A percentile compares a stretch with the other conserved stretches of the same genome.
These are phyloP conservation scores for Steromphala cineraria DNA, from an alignment of 2,888 invertebrate genomes.

Conservation along the genomic window DNA sequence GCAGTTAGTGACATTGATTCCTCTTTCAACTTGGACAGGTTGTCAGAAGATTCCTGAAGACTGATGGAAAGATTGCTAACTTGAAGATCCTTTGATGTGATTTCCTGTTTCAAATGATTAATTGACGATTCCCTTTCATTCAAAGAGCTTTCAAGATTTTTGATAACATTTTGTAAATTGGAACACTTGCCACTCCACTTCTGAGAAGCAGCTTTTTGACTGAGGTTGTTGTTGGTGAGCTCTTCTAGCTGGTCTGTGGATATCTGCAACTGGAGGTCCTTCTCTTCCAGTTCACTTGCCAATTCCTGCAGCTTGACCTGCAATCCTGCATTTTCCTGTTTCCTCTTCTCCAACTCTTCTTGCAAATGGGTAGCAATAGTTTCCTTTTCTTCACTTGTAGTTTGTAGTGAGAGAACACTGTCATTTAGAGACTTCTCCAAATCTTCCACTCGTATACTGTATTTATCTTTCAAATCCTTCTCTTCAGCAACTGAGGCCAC, in stretches of 20 bases:
- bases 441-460: background rate
- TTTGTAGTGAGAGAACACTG: background rate
- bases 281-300: background rate
- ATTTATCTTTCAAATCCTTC: background rate
- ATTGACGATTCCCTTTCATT: background rate
- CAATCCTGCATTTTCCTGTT: background rate
- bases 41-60: background rate
- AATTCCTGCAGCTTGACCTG: background rate
- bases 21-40: background rate
- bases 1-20: background rate
- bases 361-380: background rate
- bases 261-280: background rate
- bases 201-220: background rate
- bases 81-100: background rate
- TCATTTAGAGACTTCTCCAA: constrained; percentile 8
- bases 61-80: no score
- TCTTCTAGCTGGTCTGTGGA: background rate
- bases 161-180: background rate
- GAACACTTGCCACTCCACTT: background rate
- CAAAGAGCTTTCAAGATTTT: background rate
- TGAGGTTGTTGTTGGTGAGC: background rate
- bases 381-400: background rate
- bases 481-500: background rate
- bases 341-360: background rate
- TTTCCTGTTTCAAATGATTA: background rate